Percentiles rank a stretch among this genome's conserved stretches.
Evolutionary conservation across 2,888 invertebrate species (phyloP).

Genomic region (Pterobdella sp.): DNA sequence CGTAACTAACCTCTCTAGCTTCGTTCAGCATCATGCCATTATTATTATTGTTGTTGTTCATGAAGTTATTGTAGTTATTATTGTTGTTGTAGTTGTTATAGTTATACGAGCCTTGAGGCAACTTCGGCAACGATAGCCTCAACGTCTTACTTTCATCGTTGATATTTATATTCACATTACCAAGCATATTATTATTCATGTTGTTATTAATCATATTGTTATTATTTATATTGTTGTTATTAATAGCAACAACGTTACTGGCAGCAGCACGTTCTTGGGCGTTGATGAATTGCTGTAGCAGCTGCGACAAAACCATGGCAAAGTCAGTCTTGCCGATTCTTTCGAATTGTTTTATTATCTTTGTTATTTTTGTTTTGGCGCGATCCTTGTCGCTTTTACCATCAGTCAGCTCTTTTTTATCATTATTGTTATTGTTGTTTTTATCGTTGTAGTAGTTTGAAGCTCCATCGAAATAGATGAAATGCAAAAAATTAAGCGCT

Average conservation of each 20-base stretch:
- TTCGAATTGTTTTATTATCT: not conserved
- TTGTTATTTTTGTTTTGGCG: slow-evolving; percentile 33
- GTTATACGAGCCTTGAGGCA: not conserved
- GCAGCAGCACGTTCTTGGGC: too few relatives aligned
- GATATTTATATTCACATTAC: not conserved
- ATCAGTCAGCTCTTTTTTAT: slow-evolving; percentile 25
- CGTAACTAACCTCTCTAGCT: too few relatives aligned
- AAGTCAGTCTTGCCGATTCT: not conserved
- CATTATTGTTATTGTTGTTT: slow-evolving; percentile 2
- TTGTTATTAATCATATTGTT: not conserved
- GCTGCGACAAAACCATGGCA: not conserved
- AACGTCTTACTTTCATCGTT: not conserved
- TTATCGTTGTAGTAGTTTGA: slow-evolving; percentile 17
- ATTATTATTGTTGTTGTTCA: too few relatives aligned
- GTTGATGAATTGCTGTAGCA: slow-evolving; percentile 2
- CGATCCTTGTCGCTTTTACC: slow-evolving; percentile 38
- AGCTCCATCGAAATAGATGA: not conserved
- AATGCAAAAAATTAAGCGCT: not conserved
- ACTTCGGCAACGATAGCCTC: not conserved
- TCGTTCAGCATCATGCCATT: too few relatives aligned
- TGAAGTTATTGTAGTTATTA: not conserved
- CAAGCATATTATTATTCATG: not conserved
- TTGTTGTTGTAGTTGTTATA: not conserved
- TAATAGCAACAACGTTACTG: not conserved
- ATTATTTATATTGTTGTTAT: not conserved